Evolutionary conservation across 2,797 vertebrate genomes (phyloP).

Genomic region (Liasis olivaceus): DNA sequence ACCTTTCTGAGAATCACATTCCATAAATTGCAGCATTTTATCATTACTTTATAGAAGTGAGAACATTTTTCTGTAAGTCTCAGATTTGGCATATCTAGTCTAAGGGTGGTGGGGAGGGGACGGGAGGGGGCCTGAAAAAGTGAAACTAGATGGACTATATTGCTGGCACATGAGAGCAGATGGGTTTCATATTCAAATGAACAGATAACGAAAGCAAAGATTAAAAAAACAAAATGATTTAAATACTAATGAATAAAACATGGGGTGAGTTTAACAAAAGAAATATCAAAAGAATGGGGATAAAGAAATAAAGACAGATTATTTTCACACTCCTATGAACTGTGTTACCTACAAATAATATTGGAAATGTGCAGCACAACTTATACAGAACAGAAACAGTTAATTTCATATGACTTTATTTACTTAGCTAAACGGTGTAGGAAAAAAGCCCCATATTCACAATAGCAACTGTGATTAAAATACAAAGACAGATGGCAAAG

Average conservation of each 20-base stretch:
- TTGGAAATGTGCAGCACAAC: background rate
- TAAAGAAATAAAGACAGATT: background rate
- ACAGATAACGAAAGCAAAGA: background rate
- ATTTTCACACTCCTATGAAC: background rate
- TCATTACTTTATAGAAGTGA: background rate
- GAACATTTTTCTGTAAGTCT: background rate
- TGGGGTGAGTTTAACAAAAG: background rate
- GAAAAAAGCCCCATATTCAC: background rate
- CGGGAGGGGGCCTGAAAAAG: background rate
- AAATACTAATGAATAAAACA: background rate
- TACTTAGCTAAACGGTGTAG: background rate
- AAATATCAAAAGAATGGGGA: background rate
- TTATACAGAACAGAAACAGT: background rate
- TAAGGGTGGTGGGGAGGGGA: background rate
- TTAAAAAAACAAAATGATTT: background rate
- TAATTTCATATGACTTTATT: background rate
- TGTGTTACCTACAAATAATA: background rate
- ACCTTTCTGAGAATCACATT: background rate
- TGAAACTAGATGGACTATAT: background rate
- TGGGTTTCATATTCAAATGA: background rate
- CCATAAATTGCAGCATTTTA: background rate
- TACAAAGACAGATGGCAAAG: constrained; percentile 28
- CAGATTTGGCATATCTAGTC: background rate
- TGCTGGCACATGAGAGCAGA: background rate
- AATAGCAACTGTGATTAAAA: constrained; percentile 12